Percentiles rank a stretch among this genome's conserved stretches.
phyloP scores from a whole-genome alignment of 2,888 invertebrate species.

The Artemia sinica region DNA sequence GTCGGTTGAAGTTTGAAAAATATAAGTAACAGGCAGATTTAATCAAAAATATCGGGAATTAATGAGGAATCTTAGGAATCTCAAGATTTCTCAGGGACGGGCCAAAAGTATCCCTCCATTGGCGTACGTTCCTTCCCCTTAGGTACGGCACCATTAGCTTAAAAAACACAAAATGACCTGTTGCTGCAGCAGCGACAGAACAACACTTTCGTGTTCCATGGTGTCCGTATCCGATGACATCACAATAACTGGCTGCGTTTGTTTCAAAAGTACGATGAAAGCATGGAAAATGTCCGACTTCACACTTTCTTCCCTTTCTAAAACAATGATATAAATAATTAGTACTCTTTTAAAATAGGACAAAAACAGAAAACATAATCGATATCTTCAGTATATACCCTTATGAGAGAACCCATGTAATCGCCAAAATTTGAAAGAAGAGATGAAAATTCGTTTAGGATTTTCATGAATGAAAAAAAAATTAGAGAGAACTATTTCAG shows the following conservation, averaged over 20 bases:
- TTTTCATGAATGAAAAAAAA: too few relatives aligned
- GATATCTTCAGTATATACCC: background rate
- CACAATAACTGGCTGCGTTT: conserved; percentile 53
- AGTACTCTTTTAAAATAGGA: background rate
- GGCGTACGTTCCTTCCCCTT: conserved; percentile 57
- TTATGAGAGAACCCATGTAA: too few relatives aligned
- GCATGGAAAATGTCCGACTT: conserved; percentile 95
- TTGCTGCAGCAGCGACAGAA: conserved; percentile 39
- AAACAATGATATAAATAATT: background rate
- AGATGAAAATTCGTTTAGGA: too few relatives aligned
- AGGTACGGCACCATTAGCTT: conserved; percentile 45
- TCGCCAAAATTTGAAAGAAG: too few relatives aligned
- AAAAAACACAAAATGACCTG: conserved; percentile 29
- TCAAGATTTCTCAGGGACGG: too few relatives aligned
- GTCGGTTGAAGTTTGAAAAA: too few relatives aligned
- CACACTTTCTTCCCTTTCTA: conserved; percentile 95
- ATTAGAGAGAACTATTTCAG: too few relatives aligned
- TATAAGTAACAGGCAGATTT: too few relatives aligned
- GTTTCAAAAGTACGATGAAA: conserved; percentile 75
- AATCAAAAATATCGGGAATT: too few relatives aligned
- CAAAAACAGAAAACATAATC: conserved; percentile 1
- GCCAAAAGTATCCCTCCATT: conserved; percentile 38
- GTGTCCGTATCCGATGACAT: conserved; percentile 45
- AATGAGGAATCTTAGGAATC: too few relatives aligned
- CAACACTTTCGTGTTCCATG: conserved; percentile 54